Conservation (phyloP, 2,888 invertebrate genomes). For the Tuta absoluta region DNA sequence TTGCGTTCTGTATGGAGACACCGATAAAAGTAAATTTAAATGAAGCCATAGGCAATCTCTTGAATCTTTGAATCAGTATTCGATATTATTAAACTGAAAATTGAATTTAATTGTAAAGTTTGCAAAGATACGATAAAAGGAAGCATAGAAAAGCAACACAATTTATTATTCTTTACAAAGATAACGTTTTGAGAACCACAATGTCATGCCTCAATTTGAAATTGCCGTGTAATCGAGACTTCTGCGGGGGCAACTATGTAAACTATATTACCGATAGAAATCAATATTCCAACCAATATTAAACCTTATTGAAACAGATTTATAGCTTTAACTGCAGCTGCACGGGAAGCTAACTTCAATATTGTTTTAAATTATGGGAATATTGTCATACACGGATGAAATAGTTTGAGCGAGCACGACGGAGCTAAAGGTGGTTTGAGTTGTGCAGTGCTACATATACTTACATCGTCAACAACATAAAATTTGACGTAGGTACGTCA, state of each 20-base stretch:
- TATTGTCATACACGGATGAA: slow-evolving; percentile 36
- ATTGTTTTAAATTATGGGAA: slow-evolving; percentile 19
- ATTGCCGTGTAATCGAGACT: slow-evolving; percentile 35
- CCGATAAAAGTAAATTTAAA: too few species aligned
- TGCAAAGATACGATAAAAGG: too few species aligned
- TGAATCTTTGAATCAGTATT: too few species aligned
- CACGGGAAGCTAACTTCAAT: not conserved
- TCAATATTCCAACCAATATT: slow-evolving; percentile 31
- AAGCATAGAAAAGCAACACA: too few species aligned
- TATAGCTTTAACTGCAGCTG: not conserved
- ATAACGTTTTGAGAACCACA: slow-evolving; percentile 39
- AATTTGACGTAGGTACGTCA: too few species aligned
- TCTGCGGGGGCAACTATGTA: slow-evolving; percentile 34
- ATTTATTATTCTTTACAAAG: not conserved
- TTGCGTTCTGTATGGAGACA: too few species aligned
- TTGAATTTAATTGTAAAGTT: too few species aligned
- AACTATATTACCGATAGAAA: slow-evolving; percentile 31
- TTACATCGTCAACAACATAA: too few species aligned
- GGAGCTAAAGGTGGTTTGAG: too few species aligned
- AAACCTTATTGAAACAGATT: not conserved
- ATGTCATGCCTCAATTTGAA: slow-evolving; percentile 36
- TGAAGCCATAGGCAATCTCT: too few species aligned
- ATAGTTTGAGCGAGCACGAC: slow-evolving; percentile 4
- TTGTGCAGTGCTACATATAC: too few species aligned
- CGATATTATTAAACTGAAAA: too few species aligned